Base-by-base conservation (phyloP, 2,888 invertebrate species). In the Alentia gelatinosa region DNA sequence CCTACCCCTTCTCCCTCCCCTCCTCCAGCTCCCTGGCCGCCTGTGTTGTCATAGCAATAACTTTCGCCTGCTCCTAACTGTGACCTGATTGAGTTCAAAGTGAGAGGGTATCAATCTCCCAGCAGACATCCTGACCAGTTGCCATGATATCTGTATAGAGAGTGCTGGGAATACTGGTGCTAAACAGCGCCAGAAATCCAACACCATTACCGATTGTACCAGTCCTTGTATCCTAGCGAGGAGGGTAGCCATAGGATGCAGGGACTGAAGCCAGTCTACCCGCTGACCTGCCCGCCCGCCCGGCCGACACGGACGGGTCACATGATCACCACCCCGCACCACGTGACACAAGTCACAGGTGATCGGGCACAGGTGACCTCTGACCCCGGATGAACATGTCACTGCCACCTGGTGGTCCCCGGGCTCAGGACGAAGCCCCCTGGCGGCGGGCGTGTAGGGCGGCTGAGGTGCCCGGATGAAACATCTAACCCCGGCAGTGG, bases 321-420 rank as follows among this genome's bases (percentile, higher is more conserved):
- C 47, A 19, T 86, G 86, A 86, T 86, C 86, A 33, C 47, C 42
- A 47, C 40, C 39, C 79, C 79, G 79, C 23, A 39, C 79, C 79
- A 79, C 79, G 79, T 35, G 79, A 39, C 79, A 23, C 79, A 79
- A 79, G 86, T 86, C 50, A 86, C 86, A 86, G 86, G 47, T 86
- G 86, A 86, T 86, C 50, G 86, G 86, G 12, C 86, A 86, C 86
- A 86, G 86, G 33, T 86, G 86, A 86, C 86, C 86, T 30, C 30
- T 42, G 86, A 47, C 86, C 42, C 86, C 86, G 47, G 86, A 86
- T 86, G 86, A 47, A 86, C 86, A 42, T 47, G 86, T 86, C 86
- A 86, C 86, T 86, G 86, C 86, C 86, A 86, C 50, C 86, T 86
- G 86, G 47, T 42, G 86, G 86, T 5, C 86, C 47, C 86, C 12